phyloP scores from a whole-genome alignment of 2,797 vertebrate species.

The Onychomys arenicola region DNA sequence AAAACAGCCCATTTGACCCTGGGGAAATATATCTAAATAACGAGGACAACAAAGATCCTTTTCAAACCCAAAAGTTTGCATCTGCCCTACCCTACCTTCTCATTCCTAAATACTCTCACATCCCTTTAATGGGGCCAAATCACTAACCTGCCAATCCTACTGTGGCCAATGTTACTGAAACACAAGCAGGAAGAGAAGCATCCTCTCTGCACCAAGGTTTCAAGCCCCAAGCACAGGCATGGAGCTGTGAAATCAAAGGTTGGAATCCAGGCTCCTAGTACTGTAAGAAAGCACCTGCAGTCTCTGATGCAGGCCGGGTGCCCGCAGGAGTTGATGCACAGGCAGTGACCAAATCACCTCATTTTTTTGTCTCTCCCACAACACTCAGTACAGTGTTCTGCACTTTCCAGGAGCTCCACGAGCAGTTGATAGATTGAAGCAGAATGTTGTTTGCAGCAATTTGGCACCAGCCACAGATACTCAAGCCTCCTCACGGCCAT shows the following conservation, averaged over 20 bases:
- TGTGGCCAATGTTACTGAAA: background rate
- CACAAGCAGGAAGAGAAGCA: slow-evolving; percentile 6
- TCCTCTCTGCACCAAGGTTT: background rate
- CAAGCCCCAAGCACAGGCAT: background rate
- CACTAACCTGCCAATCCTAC: background rate
- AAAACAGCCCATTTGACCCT: background rate
- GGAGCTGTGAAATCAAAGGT: background rate
- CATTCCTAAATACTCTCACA: background rate
- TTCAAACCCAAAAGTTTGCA: background rate
- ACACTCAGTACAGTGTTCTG: background rate
- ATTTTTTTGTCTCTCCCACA: slow-evolving; percentile 31
- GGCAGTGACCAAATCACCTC: background rate
- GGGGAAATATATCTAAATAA: slow-evolving; percentile 27
- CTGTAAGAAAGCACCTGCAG: background rate
- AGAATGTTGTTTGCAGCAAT: slow-evolving; percentile 43
- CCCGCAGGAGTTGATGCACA: background rate
- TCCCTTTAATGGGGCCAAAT: background rate
- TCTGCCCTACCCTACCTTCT: background rate
- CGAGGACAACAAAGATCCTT: background rate
- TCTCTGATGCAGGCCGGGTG: background rate
- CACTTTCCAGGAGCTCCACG: slow-evolving; percentile 20
- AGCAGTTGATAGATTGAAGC: slow-evolving; percentile 38
- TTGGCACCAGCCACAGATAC: background rate
- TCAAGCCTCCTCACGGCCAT: background rate
- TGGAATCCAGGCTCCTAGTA: background rate